phyloP scores from a whole-genome alignment of 2,797 vertebrate species.

The Eulemur coronatus region DNA sequence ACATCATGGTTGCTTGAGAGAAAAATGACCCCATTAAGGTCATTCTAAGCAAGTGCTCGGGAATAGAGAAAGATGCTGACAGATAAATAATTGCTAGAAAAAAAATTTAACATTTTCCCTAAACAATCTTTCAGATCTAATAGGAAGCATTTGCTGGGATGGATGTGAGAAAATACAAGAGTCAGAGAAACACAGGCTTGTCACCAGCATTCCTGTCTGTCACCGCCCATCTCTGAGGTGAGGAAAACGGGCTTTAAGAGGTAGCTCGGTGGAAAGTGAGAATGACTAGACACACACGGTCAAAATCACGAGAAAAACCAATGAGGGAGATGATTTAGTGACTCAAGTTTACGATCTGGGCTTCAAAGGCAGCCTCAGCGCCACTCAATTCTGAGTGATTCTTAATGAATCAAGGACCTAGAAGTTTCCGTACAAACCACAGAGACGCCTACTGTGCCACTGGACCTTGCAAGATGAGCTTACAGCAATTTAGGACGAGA shows the following conservation, averaged over 20 bases:
- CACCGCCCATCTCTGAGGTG: neutral
- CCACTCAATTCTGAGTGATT: conserved; percentile 16
- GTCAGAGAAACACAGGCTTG: neutral
- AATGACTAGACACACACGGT: neutral
- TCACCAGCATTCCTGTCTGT: neutral
- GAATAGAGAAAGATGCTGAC: neutral
- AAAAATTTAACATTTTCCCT: conserved; percentile 16
- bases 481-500: neutral
- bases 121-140: conserved; percentile 21
- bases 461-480: neutral
- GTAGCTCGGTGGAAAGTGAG: neutral
- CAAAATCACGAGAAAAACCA: neutral
- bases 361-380: neutral
- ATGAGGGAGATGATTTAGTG: neutral
- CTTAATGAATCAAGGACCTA: neutral
- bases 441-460: fast-evolving
- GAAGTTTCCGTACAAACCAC: neutral
- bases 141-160: neutral
- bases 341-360: conserved; percentile 1
- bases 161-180: neutral
- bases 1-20: neutral
- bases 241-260: neutral
- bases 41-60: neutral
- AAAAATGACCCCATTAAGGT: neutral
- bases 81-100: conserved; percentile 39